Conservation (phyloP, 2,888 invertebrate genomes). For the Heliconius hortense region DNA sequence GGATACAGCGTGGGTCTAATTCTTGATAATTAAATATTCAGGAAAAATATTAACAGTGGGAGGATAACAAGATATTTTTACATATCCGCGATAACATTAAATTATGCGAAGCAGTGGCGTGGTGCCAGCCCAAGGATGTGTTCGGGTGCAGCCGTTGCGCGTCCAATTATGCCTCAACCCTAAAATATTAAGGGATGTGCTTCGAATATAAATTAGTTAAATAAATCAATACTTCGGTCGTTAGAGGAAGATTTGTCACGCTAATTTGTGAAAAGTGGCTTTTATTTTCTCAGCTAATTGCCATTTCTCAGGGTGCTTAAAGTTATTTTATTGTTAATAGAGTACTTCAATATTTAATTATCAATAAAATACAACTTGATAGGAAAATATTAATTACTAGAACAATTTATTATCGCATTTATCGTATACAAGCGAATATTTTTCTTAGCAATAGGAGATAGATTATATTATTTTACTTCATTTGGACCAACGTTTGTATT, state of each 20-base stretch:
- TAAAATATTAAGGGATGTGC: slow-evolving; percentile 74
- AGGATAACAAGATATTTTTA: slow-evolving; percentile 40
- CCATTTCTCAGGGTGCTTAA: slow-evolving; percentile 2
- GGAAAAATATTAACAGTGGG: slow-evolving; percentile 18
- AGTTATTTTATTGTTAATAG: background rate
- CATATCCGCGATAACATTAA: slow-evolving; percentile 65
- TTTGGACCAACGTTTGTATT: background rate
- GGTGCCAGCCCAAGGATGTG: slow-evolving; percentile 69
- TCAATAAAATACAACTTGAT: background rate
- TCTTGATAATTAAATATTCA: background rate
- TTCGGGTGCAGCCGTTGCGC: slow-evolving; percentile 71
- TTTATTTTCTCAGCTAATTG: slow-evolving; percentile 22
- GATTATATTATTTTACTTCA: background rate
- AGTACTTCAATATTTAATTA: background rate
- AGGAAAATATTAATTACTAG: background rate
- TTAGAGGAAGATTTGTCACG: slow-evolving; percentile 25
- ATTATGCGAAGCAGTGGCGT: slow-evolving; percentile 72
- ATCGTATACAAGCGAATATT: background rate
- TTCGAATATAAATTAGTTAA: slow-evolving; percentile 67
- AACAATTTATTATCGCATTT: background rate
- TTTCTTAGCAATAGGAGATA: too few relatives aligned
- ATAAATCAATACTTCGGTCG: slow-evolving; percentile 58
- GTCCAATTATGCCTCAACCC: slow-evolving; percentile 78
- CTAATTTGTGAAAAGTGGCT: slow-evolving; percentile 15
- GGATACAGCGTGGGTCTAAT: too few relatives aligned